Percentiles rank a stretch among this genome's conserved stretches.
phyloP scores from a whole-genome alignment of 2,797 vertebrate species.

The Enteromius anoplus region DNA sequence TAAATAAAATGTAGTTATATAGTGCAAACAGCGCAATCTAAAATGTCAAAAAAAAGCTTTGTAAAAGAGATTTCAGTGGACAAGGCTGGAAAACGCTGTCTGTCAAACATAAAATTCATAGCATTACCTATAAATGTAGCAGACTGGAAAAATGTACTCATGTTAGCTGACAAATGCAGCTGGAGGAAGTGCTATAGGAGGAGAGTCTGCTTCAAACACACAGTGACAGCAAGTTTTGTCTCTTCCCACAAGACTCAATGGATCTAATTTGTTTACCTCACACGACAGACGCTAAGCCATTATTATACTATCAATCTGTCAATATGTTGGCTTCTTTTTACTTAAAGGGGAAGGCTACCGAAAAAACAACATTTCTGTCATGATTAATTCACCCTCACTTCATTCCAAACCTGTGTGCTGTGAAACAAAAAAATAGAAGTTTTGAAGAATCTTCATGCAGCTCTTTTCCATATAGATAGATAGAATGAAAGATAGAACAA shows the following conservation, averaged over 20 bases:
- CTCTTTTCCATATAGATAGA: neutral
- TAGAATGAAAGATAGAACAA: too few relatives aligned
- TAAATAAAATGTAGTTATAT: neutral
- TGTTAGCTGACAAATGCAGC: constrained; percentile 21
- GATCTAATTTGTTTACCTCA: constrained; percentile 31
- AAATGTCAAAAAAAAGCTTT: neutral
- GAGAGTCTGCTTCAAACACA: neutral
- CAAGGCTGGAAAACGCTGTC: constrained; percentile 22
- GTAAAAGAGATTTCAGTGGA: neutral
- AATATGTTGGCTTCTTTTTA: neutral
- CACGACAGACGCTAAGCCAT: constrained; percentile 14
- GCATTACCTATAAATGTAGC: constrained; percentile 41
- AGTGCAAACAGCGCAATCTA: neutral
- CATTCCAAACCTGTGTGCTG: neutral
- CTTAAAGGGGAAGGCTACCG: neutral
- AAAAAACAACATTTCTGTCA: neutral
- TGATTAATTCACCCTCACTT: neutral
- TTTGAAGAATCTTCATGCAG: neutral
- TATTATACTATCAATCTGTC: constrained; percentile 15
- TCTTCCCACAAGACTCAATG: neutral
- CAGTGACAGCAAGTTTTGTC: constrained; percentile 5
- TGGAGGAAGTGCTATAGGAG: constrained; percentile 28
- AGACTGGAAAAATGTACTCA: constrained; percentile 14
- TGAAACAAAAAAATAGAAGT: neutral
- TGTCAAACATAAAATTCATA: constrained; percentile 28